Evolutionary conservation across 2,113 vertebrate species (phyloP), one percentile per base, ranked within the genome.

Genomic region (Lethenteron camtschaticum): DNA sequence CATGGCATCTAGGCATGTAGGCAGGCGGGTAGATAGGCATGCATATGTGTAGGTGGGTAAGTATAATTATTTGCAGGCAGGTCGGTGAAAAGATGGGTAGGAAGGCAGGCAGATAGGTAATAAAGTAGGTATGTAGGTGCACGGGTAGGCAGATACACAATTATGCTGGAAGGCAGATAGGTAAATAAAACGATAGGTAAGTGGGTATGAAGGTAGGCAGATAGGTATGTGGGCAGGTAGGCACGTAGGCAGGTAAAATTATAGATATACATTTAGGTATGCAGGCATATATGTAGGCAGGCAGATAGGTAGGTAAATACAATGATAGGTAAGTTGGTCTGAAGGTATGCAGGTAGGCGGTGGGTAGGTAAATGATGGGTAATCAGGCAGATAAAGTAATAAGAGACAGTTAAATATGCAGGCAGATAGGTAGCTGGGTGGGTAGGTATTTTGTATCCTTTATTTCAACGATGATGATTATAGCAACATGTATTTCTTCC

Each of bases 181-280:
- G 16, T 8, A 63, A 3, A 8, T 63, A 63, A 63, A 14, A 63
- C 16, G 13, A 63, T 63, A 63, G 13, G 59, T 63, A 14, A 13
- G 16, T 63, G 7, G 13, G 59, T 63, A 5, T 63, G 59, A 3
- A 63, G 13, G 59, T 63, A 63, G 13, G 59, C 3, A 63, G 12
- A 63, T 63, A 63, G 12, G 16, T 16, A 63, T 63, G 16, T 63
- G 16, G 12, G 16, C 59, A 63, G 12, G 16, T 63, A 63, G 12
- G 16, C 16, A 63, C 16, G 16, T 16, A 63, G 12, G 16, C 16
- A 63, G 12, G 16, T 4, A 63, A 13, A 63, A 13, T 13, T 2
- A 63, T 63, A 63, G 12, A 63, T 63, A 63, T 63, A 63, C 16
- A 63, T 63, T 63, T 63, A 63, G 12, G 16, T 16, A 63, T 63